These are phyloP conservation scores for Engraulis encrasicolus DNA, from an alignment of 2,113 vertebrate genomes.

Conservation along the genomic window DNA sequence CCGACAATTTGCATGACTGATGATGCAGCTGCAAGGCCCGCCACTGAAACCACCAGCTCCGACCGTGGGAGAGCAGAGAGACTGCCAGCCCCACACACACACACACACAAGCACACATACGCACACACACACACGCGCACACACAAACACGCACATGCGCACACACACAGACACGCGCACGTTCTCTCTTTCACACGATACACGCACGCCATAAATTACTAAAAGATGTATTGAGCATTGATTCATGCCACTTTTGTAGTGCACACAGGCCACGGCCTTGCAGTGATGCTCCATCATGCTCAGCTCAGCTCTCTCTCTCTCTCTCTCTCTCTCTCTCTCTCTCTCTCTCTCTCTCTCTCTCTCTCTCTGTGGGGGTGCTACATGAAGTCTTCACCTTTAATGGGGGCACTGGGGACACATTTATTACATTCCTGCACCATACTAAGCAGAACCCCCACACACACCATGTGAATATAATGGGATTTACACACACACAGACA, in stretches of 20 bases:
- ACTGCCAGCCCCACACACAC: conserved; percentile 32
- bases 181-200: no score
- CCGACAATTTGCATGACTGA: conserved; percentile 73
- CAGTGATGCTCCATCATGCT: neutral
- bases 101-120: neutral
- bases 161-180: neutral
- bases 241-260: neutral
- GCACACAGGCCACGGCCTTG: neutral
- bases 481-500: neutral
- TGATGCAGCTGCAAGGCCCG: conserved; percentile 53
- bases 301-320: neutral
- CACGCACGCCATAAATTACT: conserved; percentile 9
- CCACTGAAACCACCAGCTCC: conserved; percentile 42
- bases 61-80: conserved; percentile 37
- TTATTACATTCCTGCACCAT: neutral
- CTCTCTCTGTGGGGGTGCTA: neutral
- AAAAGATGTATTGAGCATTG: conserved; percentile 18
- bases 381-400: neutral
- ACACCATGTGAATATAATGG: neutral
- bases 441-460: neutral
- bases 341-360: neutral
- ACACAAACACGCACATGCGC: neutral
- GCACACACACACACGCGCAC: neutral
- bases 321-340: neutral
- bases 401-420: neutral